Evolutionary conservation across 2,113 vertebrate genomes (phyloP).

Genomic region (Desmodus rotundus): DNA sequence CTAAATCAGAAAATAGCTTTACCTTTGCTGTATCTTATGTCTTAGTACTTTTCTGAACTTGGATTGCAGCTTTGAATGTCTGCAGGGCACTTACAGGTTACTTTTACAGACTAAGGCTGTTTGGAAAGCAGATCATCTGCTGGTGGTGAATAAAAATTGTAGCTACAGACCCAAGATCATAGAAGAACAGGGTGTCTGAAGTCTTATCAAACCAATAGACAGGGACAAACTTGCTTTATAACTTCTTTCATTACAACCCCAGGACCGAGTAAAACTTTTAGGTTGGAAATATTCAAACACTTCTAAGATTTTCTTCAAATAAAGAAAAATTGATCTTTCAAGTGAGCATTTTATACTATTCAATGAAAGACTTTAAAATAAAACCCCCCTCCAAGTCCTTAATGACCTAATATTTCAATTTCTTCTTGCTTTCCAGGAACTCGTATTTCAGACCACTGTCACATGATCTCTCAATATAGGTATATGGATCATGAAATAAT

Average conservation of each 20-base stretch:
- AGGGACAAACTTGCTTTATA: background rate
- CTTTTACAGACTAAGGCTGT: background rate
- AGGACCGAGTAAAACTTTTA: background rate
- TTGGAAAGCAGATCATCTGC: constrained; percentile 20
- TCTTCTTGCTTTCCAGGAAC: background rate
- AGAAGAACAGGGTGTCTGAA: constrained; percentile 25
- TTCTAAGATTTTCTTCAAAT: background rate
- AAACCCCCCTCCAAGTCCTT: background rate
- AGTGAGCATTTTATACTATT: background rate
- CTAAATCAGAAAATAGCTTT: constrained; percentile 54
- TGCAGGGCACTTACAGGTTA: background rate
- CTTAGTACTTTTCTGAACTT: constrained; percentile 35
- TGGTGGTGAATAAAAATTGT: constrained; percentile 36
- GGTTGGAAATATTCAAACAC: background rate
- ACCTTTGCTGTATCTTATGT: background rate
- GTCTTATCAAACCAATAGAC: background rate
- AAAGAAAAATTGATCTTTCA: background rate
- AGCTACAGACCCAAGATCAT: background rate
- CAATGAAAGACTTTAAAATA: background rate
- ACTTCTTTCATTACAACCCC: background rate
- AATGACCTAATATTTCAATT: background rate
- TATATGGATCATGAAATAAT: background rate
- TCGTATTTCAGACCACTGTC: background rate
- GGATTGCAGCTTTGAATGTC: constrained; percentile 33
- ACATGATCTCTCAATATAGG: background rate